phyloP scores from a whole-genome alignment of 2,113 vertebrate species.

The Scalopus aquaticus region DNA sequence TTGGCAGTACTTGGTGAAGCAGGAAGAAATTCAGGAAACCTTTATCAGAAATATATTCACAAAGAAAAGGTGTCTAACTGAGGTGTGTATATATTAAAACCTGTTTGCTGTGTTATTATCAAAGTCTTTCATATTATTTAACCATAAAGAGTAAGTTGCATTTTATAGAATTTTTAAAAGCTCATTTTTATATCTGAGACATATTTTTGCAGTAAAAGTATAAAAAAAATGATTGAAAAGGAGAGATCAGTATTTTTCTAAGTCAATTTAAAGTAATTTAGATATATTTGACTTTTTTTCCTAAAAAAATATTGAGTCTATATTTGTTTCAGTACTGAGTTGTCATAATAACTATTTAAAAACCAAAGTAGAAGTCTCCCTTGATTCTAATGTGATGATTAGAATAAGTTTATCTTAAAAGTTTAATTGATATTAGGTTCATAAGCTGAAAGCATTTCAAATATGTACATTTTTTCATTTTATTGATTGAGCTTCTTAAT shows the following conservation, averaged over 20 bases:
- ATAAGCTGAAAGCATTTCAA: constrained; percentile 10
- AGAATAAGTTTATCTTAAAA: constrained; percentile 10
- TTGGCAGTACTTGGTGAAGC: constrained; percentile 97
- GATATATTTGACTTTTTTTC: background rate
- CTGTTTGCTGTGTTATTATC: constrained; percentile 30
- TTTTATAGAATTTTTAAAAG: constrained; percentile 26
- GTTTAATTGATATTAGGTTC: constrained; percentile 38
- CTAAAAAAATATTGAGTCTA: background rate
- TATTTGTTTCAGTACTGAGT: constrained; percentile 14
- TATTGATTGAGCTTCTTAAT: constrained; percentile 9
- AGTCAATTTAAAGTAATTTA: background rate
- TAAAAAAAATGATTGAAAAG: constrained; percentile 7
- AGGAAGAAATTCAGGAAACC: constrained; percentile 96
- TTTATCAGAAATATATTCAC: constrained; percentile 98
- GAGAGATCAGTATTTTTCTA: background rate
- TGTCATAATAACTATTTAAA: background rate
- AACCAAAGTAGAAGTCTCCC: background rate
- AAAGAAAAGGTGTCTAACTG: constrained; percentile 91
- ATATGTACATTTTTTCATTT: constrained; percentile 7
- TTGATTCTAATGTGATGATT: background rate
- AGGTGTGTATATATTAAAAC: constrained; percentile 86
- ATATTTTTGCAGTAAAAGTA: background rate
- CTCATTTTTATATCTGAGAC: constrained; percentile 10
- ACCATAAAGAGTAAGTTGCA: background rate
- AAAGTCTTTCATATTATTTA: constrained; percentile 1